Percentiles rank a stretch among this genome's conserved stretches.
Conservation (phyloP, 2,113 vertebrate genomes). For the Platysteira castanea region DNA sequence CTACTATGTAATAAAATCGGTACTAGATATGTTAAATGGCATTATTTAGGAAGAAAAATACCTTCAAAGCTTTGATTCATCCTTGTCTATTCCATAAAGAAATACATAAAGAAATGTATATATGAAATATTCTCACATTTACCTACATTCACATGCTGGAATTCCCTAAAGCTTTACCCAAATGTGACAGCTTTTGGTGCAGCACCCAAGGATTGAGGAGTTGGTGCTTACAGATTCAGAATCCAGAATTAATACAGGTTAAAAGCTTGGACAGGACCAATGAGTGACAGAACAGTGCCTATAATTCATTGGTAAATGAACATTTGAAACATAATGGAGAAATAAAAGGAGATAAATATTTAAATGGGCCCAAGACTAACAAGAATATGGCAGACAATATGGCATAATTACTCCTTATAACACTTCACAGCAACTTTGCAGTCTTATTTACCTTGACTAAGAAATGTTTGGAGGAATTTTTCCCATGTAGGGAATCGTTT, state of each 20-base stretch:
- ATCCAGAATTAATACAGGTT: neutral
- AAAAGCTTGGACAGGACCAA: neutral
- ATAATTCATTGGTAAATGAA: constrained; percentile 38
- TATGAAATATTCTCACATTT: neutral
- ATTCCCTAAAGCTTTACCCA: neutral
- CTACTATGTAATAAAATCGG: neutral
- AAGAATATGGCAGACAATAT: constrained; percentile 57
- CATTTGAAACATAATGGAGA: constrained; percentile 17
- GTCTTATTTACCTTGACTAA: constrained; percentile 89
- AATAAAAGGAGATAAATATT: constrained; percentile 37
- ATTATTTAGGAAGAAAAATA: neutral
- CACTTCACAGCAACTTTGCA: constrained; percentile 65
- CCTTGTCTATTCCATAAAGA: neutral
- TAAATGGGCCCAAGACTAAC: constrained; percentile 48
- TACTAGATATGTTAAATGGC: too few species aligned
- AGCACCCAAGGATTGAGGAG: neutral
- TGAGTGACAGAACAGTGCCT: neutral
- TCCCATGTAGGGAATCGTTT: constrained; percentile 87
- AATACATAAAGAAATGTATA: neutral
- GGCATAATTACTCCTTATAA: constrained; percentile 51
- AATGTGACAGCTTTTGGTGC: neutral
- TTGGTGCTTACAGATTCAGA: neutral
- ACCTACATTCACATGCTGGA: accelerated
- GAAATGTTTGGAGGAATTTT: constrained; percentile 87
- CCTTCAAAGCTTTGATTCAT: neutral